Evolutionary conservation across 2,797 vertebrate genomes (phyloP).

Genomic region (Microcaecilia unicolor): DNA sequence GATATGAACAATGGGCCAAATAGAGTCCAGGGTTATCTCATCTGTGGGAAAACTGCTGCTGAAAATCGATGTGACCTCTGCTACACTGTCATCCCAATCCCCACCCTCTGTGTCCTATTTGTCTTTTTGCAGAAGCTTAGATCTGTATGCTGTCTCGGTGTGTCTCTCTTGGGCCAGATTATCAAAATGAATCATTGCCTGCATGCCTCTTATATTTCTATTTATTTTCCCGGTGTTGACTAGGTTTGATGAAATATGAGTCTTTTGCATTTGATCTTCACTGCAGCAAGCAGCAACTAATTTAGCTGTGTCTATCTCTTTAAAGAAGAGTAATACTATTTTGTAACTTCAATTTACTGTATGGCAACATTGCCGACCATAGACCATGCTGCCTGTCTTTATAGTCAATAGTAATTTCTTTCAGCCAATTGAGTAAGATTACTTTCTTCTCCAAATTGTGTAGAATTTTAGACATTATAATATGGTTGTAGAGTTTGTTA

Average conservation of each 20-base stretch:
- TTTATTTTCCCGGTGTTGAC: constrained; percentile 70
- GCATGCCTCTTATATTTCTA: constrained; percentile 65
- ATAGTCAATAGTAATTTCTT: constrained; percentile 51
- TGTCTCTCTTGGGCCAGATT: constrained; percentile 73
- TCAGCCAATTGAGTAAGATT: constrained; percentile 33
- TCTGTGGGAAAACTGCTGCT: constrained; percentile 61
- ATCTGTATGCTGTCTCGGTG: constrained; percentile 62
- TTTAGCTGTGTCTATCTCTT: constrained; percentile 62
- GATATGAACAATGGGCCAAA: constrained; percentile 77
- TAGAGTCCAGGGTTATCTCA: constrained; percentile 74
- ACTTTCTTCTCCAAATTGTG: constrained; percentile 35
- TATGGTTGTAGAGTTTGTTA: constrained; percentile 22
- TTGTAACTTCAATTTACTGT: constrained; percentile 61
- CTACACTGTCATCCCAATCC: constrained; percentile 70
- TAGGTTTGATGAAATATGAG: constrained; percentile 64
- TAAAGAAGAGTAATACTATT: constrained; percentile 66
- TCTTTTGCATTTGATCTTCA: constrained; percentile 64
- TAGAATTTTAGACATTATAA: constrained; percentile 25
- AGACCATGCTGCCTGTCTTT: constrained; percentile 42
- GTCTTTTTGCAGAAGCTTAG: constrained; percentile 67
- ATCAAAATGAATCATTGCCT: constrained; percentile 78
- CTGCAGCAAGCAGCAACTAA: constrained; percentile 57
- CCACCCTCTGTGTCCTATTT: constrained; percentile 75
- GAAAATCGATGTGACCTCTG: constrained; percentile 82
- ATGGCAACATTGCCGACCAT: constrained; percentile 47